phyloP scores from a whole-genome alignment of 1,140 invertebrate species.

The Drosophila ficusphila region DNA sequence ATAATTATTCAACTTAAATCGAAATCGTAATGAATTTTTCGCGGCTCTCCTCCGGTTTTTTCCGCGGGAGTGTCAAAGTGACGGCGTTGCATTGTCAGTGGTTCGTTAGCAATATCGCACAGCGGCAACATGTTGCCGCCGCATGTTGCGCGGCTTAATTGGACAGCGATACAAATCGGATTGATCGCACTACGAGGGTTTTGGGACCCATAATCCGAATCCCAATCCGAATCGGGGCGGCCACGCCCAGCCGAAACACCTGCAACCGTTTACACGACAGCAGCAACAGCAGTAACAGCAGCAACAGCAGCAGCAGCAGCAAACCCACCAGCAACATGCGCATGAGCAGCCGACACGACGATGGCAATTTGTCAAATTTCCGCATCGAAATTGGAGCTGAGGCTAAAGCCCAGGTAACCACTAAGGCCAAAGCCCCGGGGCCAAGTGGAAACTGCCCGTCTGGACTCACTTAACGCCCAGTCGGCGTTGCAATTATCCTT shows the following conservation, averaged over 20 bases:
- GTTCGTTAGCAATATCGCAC: conserved; percentile 76
- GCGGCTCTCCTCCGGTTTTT: conserved; percentile 22
- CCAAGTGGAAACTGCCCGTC: conserved; percentile 11
- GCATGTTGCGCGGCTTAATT: conserved; percentile 75
- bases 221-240: conserved; percentile 22
- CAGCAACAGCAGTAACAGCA: conserved; percentile 25
- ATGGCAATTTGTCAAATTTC: conserved; percentile 79
- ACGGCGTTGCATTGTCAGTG: conserved; percentile 78
- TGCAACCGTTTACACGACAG: conserved; percentile 80
- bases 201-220: conserved; percentile 13
- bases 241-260: conserved; percentile 75
- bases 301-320: conserved; percentile 6
- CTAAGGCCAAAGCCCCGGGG: background rate
- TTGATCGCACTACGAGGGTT: conserved; percentile 24
- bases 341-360: conserved; percentile 35
- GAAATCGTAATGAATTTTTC: conserved; percentile 82
- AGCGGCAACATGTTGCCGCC: conserved; percentile 70
- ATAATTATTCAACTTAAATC: conserved; percentile 83
- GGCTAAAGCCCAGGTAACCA: conserved; percentile 26
- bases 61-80: conserved; percentile 79
- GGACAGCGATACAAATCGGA: conserved; percentile 78
- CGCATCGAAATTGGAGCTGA: conserved; percentile 50
- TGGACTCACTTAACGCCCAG: conserved; percentile 66
- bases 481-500: conserved; percentile 73
- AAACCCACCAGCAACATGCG: conserved; percentile 60